These are phyloP conservation scores for Leptopilina syphax DNA, from an alignment of 2,888 invertebrate genomes.

Conservation along the genomic window DNA sequence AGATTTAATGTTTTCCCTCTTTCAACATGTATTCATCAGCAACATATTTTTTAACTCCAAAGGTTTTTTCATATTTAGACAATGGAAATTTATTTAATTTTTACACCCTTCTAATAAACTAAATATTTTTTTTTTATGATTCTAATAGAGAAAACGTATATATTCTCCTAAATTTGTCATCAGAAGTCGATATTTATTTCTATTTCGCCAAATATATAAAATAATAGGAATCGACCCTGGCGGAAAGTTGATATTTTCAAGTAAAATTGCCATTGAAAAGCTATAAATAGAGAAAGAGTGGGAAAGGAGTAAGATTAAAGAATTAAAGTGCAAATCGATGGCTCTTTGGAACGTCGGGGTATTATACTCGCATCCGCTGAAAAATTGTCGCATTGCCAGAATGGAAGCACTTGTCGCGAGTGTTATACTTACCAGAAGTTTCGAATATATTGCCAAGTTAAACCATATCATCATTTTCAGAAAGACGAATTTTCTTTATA, in stretches of 20 bases:
- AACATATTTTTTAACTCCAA: no score
- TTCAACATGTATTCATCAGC: no score
- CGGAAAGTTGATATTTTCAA: not conserved
- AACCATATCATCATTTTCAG: not conserved
- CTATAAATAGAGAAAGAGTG: not conserved
- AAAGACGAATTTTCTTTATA: no score
- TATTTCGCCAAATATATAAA: not conserved
- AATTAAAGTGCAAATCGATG: conserved; percentile 6
- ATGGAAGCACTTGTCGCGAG: not conserved
- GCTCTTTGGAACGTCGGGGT: not conserved
- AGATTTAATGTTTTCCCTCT: no score
- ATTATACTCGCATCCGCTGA: conserved; percentile 12
- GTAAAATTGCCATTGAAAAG: not conserved
- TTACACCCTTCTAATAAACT: no score
- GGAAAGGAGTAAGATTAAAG: not conserved
- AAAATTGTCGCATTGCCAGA: not conserved
- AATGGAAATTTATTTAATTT: no score
- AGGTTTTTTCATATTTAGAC: no score
- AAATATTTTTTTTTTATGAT: no score
- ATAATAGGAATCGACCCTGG: not conserved
- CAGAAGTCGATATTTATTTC: no score
- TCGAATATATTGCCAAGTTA: not conserved
- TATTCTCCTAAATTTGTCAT: no score
- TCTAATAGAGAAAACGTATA: no score
- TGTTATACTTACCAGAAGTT: not conserved